Percentiles rank a stretch among this genome's conserved stretches.
Conservation (phyloP, 2,113 vertebrate genomes). For the Macaca mulatta region DNA sequence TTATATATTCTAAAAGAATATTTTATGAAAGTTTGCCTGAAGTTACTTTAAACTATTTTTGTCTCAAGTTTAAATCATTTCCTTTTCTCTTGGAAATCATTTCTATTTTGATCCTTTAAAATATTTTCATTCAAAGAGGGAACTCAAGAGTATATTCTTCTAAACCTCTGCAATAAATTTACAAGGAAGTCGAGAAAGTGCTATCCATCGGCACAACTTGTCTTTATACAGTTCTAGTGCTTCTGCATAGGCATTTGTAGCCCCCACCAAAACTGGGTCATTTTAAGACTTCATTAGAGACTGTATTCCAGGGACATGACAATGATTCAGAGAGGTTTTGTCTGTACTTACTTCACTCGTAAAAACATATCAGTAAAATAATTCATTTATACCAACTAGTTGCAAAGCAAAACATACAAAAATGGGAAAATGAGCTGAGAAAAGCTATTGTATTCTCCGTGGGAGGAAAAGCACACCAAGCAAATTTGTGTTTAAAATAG, state of each 20-base stretch:
- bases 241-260: neutral
- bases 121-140: neutral
- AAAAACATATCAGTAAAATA: neutral
- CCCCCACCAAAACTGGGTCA: neutral
- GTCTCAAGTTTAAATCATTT: neutral
- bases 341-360: neutral
- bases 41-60: constrained; percentile 3
- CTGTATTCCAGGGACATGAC: neutral
- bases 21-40: constrained; percentile 11
- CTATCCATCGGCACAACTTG: too few relatives aligned
- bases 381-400: neutral
- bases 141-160: neutral
- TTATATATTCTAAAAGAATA: neutral
- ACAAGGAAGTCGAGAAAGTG: neutral
- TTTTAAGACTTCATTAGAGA: neutral
- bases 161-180: neutral
- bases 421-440: neutral
- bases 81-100: neutral
- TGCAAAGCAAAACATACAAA: neutral
- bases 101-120: neutral
- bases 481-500: neutral
- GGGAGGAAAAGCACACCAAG: neutral
- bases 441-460: neutral
- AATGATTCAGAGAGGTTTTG: neutral
- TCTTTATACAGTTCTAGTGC: neutral